A percentile compares a stretch with the other conserved stretches of the same genome.
phyloP scores from a whole-genome alignment of 2,113 vertebrate genomes.

The Pongo abelii region DNA sequence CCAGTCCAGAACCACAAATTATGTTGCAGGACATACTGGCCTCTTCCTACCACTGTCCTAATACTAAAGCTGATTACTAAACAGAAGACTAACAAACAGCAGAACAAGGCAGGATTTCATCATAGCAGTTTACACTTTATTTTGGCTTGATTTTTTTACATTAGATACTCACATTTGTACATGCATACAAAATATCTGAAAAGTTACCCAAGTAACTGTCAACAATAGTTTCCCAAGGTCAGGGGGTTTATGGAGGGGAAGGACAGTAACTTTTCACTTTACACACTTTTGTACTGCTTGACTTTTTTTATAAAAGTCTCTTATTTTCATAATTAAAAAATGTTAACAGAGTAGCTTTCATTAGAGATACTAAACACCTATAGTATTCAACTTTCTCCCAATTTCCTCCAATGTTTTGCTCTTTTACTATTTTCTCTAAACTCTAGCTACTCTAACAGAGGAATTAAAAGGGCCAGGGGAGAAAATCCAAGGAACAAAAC shows the following conservation, averaged over 20 bases:
- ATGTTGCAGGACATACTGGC: neutral
- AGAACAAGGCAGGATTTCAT: neutral
- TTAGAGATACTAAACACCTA: neutral
- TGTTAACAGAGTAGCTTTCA: neutral
- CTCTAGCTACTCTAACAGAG: neutral
- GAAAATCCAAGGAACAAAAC: constrained; percentile 1
- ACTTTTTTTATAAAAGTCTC: constrained; percentile 33
- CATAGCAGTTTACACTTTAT: neutral
- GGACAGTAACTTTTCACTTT: neutral
- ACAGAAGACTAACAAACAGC: neutral
- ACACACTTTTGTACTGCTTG: neutral
- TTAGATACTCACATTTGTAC: neutral
- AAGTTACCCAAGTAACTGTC: neutral
- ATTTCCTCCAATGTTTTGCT: neutral
- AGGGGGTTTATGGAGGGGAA: neutral
- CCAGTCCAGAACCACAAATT: neutral
- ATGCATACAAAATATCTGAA: neutral
- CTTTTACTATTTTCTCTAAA: neutral
- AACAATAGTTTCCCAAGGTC: neutral
- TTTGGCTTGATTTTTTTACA: constrained; percentile 9
- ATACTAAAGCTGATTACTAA: neutral
- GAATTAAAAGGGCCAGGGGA: neutral
- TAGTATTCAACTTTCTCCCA: neutral
- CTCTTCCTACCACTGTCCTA: neutral
- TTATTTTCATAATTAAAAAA: constrained; percentile 21